Evolutionary conservation across 2,888 invertebrate genomes (phyloP), one percentile per base, ranked within the genome.

Genomic region (Pterostichus madidus): DNA sequence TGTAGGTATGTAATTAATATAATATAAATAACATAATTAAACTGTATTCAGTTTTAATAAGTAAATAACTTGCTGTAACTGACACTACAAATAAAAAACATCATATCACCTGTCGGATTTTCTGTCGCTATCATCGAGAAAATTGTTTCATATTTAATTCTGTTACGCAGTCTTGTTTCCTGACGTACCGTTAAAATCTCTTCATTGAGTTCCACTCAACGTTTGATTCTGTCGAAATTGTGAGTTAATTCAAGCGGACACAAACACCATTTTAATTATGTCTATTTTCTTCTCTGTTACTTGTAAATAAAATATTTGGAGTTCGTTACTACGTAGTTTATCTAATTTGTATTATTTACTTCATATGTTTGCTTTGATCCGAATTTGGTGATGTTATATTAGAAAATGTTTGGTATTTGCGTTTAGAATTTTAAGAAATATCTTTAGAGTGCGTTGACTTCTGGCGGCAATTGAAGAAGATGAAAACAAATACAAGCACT

Each of bases 391-490:
- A n/a, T 32, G 32, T 49, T 35, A 71, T 61, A 61, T 73, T 75
- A 75, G 61, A 32, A 75, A 81, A 59, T 73, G 73, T 56, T 35
- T 75, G 44, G 49, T 81, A 73, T 81, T 81, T 81, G 61, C 61
- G 44, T 75, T 81, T 44, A 71, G 75, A 75, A 80, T 80, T 81
- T 81, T 75, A 75, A 75, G 80, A 44, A 32, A 39, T 39, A 17
- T 81, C 24, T 4, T 13, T 32, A 15, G 49, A 59, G 61, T 46
- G 59, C 81, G 52, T 75, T 81, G 81, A 81, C 81, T 73, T 49
- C 46, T 32, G 56, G 56, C 15, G 52, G 39, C 13, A 15, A 68
- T 13, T 35, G 6, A 61, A 6, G 59, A 75, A 56, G 56, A 76
- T 39, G 35, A 61, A 59, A 78, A 78, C 24, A 78, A 75, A 52